Conservation (phyloP, 2,888 invertebrate species). For the Amphimallon solstitiale region DNA sequence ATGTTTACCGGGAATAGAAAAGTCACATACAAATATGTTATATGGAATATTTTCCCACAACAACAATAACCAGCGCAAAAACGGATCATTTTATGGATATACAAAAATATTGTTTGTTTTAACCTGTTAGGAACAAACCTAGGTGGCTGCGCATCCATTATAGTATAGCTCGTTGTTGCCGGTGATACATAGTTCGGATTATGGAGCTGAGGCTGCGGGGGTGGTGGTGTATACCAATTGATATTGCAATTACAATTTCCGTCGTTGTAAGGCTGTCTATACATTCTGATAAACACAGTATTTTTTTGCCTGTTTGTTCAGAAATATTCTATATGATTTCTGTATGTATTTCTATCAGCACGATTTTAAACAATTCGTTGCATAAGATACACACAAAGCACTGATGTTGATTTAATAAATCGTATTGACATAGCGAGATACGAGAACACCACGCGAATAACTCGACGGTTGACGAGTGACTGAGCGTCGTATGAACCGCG, state of each 20-base stretch:
- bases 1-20: constrained; percentile 17
- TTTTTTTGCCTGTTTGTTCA: constrained; percentile 8
- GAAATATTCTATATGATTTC: background rate
- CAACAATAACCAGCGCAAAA: background rate
- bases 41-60: constrained; percentile 5
- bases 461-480: constrained; percentile 47
- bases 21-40: constrained; percentile 12
- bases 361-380: constrained; percentile 25
- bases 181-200: constrained; percentile 13
- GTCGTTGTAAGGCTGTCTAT: constrained; percentile 34
- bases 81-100: no score
- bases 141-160: constrained; percentile 54
- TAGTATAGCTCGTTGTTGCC: constrained; percentile 48
- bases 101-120: constrained; percentile 13
- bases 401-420: constrained; percentile 49
- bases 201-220: constrained; percentile 37
- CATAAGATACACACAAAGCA: constrained; percentile 40
- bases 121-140: constrained; percentile 54
- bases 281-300: constrained; percentile 29
- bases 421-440: constrained; percentile 41
- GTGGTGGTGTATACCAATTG: constrained; percentile 49
- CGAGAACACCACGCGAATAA: constrained; percentile 47
- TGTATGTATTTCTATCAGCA: background rate
- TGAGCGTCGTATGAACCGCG: constrained; percentile 40
- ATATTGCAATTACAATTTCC: constrained; percentile 44